These are phyloP conservation scores for Hassar affinis DNA, from an alignment of 2,113 vertebrate genomes.

Conservation along the genomic window DNA sequence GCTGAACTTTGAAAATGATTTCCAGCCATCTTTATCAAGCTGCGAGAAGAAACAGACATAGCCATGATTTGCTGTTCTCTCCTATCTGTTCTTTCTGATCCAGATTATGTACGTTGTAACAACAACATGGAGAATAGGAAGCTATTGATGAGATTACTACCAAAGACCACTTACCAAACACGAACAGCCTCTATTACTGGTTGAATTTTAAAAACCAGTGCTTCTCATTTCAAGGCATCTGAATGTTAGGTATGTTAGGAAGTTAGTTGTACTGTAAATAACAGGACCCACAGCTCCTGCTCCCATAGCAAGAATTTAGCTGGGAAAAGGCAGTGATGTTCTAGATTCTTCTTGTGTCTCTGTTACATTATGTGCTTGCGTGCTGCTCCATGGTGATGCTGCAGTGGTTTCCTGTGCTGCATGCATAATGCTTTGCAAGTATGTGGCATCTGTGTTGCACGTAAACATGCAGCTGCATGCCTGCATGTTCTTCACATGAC, in stretches of 20 bases:
- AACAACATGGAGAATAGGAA: not conserved
- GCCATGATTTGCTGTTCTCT: not conserved
- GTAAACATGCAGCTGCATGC: not conserved
- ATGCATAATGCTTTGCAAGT: slow-evolving; percentile 20
- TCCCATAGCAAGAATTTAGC: not conserved
- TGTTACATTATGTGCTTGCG: not conserved
- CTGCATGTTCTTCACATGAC: slow-evolving; percentile 17
- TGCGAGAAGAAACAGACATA: not conserved
- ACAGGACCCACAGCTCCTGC: no score
- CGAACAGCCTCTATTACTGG: not conserved
- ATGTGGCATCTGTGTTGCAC: slow-evolving; percentile 30
- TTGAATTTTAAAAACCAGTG: not conserved
- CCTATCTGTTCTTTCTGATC: not conserved
- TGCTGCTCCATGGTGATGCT: not conserved
- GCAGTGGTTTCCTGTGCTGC: slow-evolving; percentile 13
- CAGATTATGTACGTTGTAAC: not conserved
- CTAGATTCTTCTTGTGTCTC: not conserved
- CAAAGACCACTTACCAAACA: not conserved
- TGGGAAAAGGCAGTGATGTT: not conserved
- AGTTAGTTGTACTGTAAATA: not conserved
- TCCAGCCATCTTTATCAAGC: not conserved
- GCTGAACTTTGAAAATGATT: slow-evolving; percentile 11
- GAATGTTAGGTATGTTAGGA: not conserved
- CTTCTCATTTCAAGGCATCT: not conserved
- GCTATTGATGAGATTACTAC: no score